Evolutionary conservation across 2,888 invertebrate genomes (phyloP).

Genomic region (Apocheima hispidaria): DNA sequence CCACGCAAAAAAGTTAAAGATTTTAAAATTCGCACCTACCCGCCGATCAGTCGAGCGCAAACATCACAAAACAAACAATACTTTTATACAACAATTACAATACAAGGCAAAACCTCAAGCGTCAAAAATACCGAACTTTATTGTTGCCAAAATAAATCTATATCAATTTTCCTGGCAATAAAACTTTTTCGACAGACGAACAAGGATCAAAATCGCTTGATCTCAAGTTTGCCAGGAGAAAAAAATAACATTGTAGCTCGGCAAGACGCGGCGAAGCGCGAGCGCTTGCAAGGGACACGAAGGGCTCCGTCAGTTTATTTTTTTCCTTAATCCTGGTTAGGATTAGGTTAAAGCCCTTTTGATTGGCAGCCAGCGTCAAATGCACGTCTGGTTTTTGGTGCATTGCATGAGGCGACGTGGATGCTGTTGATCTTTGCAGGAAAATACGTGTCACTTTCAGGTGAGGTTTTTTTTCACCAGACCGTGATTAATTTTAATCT

Average conservation of each 20-base stretch:
- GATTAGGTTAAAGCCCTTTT: slow-evolving; percentile 84
- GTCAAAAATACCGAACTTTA: slow-evolving; percentile 71
- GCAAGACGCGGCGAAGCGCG: slow-evolving; percentile 75
- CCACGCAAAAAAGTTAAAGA: slow-evolving; percentile 33
- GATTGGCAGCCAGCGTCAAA: slow-evolving; percentile 84
- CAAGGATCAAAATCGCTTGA: slow-evolving; percentile 46
- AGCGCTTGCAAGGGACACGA: slow-evolving; percentile 79
- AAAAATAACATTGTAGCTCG: slow-evolving; percentile 27
- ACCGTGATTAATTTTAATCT: neutral
- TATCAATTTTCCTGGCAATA: neutral
- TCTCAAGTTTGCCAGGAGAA: slow-evolving; percentile 22
- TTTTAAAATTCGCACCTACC: slow-evolving; percentile 60
- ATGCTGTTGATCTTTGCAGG: slow-evolving; percentile 52
- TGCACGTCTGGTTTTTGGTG: slow-evolving; percentile 65
- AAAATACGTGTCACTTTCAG: slow-evolving; percentile 26
- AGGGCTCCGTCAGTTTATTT: slow-evolving; percentile 80
- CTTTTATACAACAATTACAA: slow-evolving; percentile 79
- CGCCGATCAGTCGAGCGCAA: slow-evolving; percentile 58
- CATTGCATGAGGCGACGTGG: slow-evolving; percentile 44
- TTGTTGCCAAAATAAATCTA: slow-evolving; percentile 1
- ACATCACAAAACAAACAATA: slow-evolving; percentile 75
- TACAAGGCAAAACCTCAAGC: slow-evolving; percentile 81
- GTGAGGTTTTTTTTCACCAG: slow-evolving; percentile 1
- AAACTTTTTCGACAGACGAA: slow-evolving; percentile 6
- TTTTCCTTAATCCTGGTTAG: slow-evolving; percentile 83